Base-by-base conservation (phyloP, 2,888 invertebrate genomes). In the Eristalis pertinax region DNA sequence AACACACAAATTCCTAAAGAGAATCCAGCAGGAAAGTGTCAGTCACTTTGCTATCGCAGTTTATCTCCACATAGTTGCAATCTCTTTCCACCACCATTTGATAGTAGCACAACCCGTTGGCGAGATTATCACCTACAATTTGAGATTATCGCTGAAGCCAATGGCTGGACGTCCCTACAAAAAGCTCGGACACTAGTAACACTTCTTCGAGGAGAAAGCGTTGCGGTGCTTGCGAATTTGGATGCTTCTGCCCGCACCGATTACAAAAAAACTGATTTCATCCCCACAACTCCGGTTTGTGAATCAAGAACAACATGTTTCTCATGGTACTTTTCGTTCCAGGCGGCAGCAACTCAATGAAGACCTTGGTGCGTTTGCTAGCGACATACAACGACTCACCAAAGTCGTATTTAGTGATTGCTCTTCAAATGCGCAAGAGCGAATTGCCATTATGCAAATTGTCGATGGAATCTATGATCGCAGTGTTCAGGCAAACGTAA, bases 321-420 rank as follows among this genome's bases (percentile, higher is more conserved):
- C 65, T 79, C 67, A 79, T n/a, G 65, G 60, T 0, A 62, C 73
- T 43, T 67, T n/a, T n/a, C n/a, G 73, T 79, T 73, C 67, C 19
- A 67, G 79, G 67, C 73, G 68, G 15, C 80, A 80, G 43, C 43
- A 62, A 5, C 22, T 26, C 13, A 73, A 63, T 50, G 73, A 41
- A 41, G 63, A 72, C 11, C 60, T 70, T 8, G 75, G 69, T 22
- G 69, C 81, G 3, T 70, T 72, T 35, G 69, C 69, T 29, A 56
- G 19, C 7, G 56, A 68, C 29, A 32, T 68, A 8, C 19, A 69
- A 56, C 56, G 50, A 29, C 50, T 68, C 1, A 68, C 50, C 15
- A 26, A n/a, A 50, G 4, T 50, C n/a, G 68, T 68, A 8, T 50
- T 50, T 26, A 29, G n/a, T 50, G 68, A 68, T 56, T 50, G 68